A percentile compares a stretch with the other conserved stretches of the same genome.
Conservation (phyloP, 92 coral and sea anemone genomes). For the Heteractis magnifica region DNA sequence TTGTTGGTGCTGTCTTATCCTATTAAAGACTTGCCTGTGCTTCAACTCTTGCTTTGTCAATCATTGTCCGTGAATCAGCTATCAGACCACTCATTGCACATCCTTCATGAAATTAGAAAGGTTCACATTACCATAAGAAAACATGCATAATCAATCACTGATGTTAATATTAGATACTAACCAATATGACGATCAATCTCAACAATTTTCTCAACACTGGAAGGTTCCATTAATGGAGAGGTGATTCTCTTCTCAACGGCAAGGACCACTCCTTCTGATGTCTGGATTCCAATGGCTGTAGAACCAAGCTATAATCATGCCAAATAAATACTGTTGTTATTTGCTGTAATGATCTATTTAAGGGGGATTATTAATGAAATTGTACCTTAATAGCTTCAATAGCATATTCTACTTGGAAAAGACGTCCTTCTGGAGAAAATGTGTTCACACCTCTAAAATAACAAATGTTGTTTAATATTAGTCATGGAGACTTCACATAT, state of each 20-base stretch:
- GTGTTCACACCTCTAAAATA: constrained; percentile 90
- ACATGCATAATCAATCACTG: background rate
- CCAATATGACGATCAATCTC: constrained; percentile 97
- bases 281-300: constrained; percentile 97
- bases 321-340: background rate
- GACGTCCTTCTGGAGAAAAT: constrained; percentile 98
- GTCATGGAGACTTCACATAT: background rate
- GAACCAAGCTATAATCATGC: constrained; percentile 83
- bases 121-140: background rate
- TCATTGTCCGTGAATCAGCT: constrained; percentile 99
- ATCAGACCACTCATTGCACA: constrained; percentile 99
- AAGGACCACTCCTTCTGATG: constrained; percentile 95
- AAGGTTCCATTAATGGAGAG: constrained; percentile 93
- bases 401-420: constrained; percentile 99
- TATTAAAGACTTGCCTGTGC: constrained; percentile 68
- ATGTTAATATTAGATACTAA: constrained; percentile 4
- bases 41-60: constrained; percentile 98
- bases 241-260: constrained; percentile 97
- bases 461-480: background rate
- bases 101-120: constrained; percentile 40
- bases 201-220: constrained; percentile 96
- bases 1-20: too few relatives aligned
- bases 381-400: constrained; percentile 96
- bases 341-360: background rate
- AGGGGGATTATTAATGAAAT: background rate